Conservation (phyloP, 2,797 vertebrate genomes). For the Rachycentron canadum region DNA sequence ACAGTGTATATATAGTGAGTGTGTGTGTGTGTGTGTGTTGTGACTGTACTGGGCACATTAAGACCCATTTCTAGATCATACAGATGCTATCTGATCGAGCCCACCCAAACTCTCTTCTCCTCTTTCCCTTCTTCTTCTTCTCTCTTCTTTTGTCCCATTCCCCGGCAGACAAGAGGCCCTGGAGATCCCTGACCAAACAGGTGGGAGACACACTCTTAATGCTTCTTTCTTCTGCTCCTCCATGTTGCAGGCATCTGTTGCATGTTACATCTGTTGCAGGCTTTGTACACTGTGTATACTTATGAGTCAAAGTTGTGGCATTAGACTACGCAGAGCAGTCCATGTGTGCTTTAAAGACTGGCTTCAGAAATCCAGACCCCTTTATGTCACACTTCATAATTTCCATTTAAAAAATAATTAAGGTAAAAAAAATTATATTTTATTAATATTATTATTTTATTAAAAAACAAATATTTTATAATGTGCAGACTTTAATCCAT, state of each 20-base stretch:
- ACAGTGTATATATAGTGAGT: constrained; percentile 77
- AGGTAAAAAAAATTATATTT: not conserved
- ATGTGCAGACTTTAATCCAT: not conserved
- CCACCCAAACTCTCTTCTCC: constrained; percentile 80
- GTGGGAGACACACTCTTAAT: constrained; percentile 77
- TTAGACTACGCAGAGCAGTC: not conserved
- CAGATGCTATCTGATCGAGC: constrained; percentile 82
- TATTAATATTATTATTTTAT: too few relatives aligned
- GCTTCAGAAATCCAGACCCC: not conserved
- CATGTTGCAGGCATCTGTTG: constrained; percentile 57
- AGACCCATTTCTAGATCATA: constrained; percentile 81
- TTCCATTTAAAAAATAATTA: not conserved
- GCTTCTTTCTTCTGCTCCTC: constrained; percentile 42
- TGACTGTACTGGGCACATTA: constrained; percentile 78
- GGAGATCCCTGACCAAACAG: constrained; percentile 88
- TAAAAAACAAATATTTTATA: too few relatives aligned
- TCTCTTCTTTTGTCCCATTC: constrained; percentile 66
- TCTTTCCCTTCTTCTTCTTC: constrained; percentile 68
- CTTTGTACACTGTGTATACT: not conserved
- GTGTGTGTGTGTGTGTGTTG: constrained; percentile 60
- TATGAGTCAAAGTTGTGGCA: not conserved
- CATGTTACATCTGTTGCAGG: constrained; percentile 54
- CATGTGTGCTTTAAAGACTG: not conserved
- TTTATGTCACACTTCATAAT: not conserved
- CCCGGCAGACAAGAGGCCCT: constrained; percentile 84